These are phyloP conservation scores for Diogma glabrata DNA, from an alignment of 2,888 invertebrate species.

Conservation along the genomic window DNA sequence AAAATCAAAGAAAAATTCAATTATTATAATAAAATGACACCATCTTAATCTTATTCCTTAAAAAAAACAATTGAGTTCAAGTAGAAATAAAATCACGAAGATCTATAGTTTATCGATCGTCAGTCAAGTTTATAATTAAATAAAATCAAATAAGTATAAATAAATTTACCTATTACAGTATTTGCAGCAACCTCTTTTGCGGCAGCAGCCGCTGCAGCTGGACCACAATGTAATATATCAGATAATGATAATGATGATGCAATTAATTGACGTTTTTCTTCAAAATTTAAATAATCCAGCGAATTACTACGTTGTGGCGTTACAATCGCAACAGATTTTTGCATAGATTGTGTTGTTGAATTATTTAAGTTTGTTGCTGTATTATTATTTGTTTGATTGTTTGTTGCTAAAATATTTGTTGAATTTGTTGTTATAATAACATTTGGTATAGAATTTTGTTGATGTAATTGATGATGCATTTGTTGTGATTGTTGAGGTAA, in stretches of 20 bases:
- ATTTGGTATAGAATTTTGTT: constrained; percentile 13
- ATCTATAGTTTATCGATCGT: too few relatives aligned
- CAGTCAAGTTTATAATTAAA: too few relatives aligned
- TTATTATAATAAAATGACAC: too few relatives aligned
- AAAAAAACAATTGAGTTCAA: too few relatives aligned
- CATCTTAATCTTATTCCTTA: too few relatives aligned
- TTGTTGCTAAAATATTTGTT: constrained; percentile 25
- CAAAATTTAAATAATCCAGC: constrained; percentile 81
- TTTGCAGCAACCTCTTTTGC: constrained; percentile 39
- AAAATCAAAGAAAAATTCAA: too few relatives aligned
- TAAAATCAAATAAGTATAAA: too few relatives aligned
- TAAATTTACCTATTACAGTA: constrained; percentile 29
- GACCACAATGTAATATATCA: constrained; percentile 68
- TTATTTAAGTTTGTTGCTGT: neutral
- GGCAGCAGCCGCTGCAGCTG: constrained; percentile 39
- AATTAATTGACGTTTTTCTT: constrained; percentile 80
- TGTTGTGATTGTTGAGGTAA: constrained; percentile 9
- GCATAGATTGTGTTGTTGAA: constrained; percentile 24
- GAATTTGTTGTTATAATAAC: constrained; percentile 17
- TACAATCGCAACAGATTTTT: constrained; percentile 53
- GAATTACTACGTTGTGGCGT: constrained; percentile 68
- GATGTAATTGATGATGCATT: constrained; percentile 10
- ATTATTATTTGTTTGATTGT: constrained; percentile 5
- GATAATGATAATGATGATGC: constrained; percentile 78
- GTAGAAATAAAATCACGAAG: too few relatives aligned